Evolutionary conservation across 2,888 invertebrate species (phyloP).

Genomic region (Thysanoteuthis rhombus): DNA sequence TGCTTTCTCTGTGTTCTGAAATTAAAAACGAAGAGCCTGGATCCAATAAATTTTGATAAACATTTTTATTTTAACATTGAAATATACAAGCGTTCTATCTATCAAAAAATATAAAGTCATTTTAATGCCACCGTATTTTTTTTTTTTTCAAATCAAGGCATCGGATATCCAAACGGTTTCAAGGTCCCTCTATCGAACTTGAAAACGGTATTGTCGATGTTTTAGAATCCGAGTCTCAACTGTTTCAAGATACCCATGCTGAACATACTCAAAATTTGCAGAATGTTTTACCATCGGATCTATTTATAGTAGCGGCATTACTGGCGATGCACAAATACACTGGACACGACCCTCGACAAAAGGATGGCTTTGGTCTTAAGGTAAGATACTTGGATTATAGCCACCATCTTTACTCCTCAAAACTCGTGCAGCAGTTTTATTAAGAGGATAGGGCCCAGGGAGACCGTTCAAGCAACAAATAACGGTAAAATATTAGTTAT

Average conservation of each 20-base stretch:
- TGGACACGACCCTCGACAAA: neutral
- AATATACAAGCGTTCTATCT: no score
- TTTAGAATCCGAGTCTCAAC: neutral
- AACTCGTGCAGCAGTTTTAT: no score
- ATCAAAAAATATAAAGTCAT: neutral
- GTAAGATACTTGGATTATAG: neutral
- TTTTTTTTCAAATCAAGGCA: neutral
- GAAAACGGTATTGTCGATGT: neutral
- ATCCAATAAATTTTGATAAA: no score
- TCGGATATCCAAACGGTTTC: neutral
- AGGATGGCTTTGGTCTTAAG: neutral
- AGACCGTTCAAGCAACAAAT: no score
- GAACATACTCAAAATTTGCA: no score
- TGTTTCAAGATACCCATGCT: neutral
- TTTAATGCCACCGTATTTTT: neutral
- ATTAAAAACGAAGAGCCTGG: no score
- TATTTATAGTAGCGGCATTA: neutral
- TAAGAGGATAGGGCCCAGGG: no score
- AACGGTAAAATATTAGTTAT: no score
- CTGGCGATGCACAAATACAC: neutral
- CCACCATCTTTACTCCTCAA: neutral
- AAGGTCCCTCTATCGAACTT: neutral
- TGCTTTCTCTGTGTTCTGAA: no score
- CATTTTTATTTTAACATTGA: no score
- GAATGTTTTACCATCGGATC: neutral